Percentiles rank a stretch among this genome's conserved stretches.
Conservation (phyloP, 2,888 invertebrate species). For the Cistogaster globosa region DNA sequence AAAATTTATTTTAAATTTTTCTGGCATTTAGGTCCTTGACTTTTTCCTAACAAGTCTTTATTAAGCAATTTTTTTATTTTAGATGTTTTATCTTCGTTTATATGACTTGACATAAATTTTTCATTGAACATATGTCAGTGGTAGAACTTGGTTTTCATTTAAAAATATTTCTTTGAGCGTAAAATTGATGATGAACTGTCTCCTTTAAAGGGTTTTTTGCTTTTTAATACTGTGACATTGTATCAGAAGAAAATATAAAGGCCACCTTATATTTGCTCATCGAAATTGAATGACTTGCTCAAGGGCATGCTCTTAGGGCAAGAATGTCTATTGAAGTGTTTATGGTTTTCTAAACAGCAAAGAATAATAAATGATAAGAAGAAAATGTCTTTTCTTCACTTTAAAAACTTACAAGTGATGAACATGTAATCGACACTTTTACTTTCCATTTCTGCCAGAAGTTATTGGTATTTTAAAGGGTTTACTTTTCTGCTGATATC, state of each 20-base stretch:
- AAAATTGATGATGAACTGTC: background rate
- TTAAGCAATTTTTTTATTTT: no score
- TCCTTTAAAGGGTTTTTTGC: background rate
- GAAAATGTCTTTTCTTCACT: constrained; percentile 35
- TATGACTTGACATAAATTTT: no score
- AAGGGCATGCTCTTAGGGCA: constrained; percentile 65
- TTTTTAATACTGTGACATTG: constrained; percentile 39
- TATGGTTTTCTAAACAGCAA: constrained; percentile 55
- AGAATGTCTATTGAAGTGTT: constrained; percentile 64
- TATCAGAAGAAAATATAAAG: constrained; percentile 14
- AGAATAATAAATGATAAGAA: constrained; percentile 59
- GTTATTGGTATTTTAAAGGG: background rate
- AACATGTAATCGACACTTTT: constrained; percentile 64
- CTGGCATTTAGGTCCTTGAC: no score
- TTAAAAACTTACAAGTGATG: constrained; percentile 36
- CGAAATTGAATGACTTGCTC: constrained; percentile 61
- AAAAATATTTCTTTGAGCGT: constrained; percentile 5
- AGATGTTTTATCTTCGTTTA: no score
- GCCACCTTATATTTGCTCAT: constrained; percentile 43
- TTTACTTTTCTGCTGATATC: background rate
- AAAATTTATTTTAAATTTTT: no score
- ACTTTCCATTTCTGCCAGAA: constrained; percentile 36
- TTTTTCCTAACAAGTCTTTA: no score
- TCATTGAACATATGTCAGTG: no score
- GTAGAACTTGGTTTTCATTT: background rate